Percentiles rank a stretch among this genome's conserved stretches.
Evolutionary conservation across 2,888 invertebrate genomes (phyloP).

Genomic region (Philopedon plagiatum): DNA sequence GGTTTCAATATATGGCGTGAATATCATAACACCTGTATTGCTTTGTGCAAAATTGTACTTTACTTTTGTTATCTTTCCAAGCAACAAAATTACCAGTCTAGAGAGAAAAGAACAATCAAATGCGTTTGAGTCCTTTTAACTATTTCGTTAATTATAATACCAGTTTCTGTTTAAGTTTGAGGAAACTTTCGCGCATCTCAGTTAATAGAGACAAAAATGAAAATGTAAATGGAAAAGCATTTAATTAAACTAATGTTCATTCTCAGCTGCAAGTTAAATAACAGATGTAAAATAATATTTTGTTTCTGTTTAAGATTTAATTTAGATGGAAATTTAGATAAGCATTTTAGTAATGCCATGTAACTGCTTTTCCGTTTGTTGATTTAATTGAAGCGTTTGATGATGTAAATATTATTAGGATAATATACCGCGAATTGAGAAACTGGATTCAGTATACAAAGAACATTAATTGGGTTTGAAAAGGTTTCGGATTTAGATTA

Average conservation of each 20-base stretch:
- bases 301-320: not conserved
- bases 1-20: no score
- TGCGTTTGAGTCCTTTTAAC: not conserved
- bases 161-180: not conserved
- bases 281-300: slow-evolving; percentile 7
- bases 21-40: no score
- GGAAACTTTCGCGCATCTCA: not conserved
- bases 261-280: not conserved
- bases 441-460: no score
- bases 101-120: not conserved
- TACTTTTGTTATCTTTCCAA: not conserved
- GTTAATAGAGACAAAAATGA: not conserved
- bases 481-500: no score
- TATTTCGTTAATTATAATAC: not conserved
- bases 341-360: not conserved
- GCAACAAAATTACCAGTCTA: not conserved
- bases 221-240: not conserved
- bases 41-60: no score
- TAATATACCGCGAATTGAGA: no score
- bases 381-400: not conserved
- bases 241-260: slow-evolving; percentile 4
- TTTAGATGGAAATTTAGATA: not conserved
- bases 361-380: not conserved
- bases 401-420: not conserved
- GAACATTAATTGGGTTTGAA: no score